These are phyloP conservation scores for Rhynchophorus ferrugineus DNA, from an alignment of 1,140 invertebrate genomes.

Conservation along the genomic window DNA sequence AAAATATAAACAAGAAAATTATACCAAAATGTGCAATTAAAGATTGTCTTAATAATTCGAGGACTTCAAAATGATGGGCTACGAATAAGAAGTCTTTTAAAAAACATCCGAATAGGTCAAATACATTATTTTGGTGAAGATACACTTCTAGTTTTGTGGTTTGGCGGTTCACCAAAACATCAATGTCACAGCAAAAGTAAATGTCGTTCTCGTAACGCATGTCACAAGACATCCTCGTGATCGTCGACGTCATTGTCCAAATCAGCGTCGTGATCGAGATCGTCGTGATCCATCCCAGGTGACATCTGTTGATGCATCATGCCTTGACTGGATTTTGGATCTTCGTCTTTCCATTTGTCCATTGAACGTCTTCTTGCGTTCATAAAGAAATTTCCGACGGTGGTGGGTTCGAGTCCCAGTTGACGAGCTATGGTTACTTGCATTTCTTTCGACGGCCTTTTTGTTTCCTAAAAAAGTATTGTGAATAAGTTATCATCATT, in stretches of 20 bases:
- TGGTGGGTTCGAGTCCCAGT: slow-evolving; percentile 94
- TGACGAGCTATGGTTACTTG: slow-evolving; percentile 98
- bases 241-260: slow-evolving; percentile 40
- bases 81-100: slow-evolving; percentile 5
- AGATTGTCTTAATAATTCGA: slow-evolving; percentile 20
- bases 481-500: neutral
- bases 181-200: slow-evolving; percentile 41
- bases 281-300: slow-evolving; percentile 43
- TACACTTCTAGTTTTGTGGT: slow-evolving; percentile 30
- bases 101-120: slow-evolving; percentile 24
- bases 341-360: slow-evolving; percentile 98
- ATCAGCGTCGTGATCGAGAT: slow-evolving; percentile 42
- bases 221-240: slow-evolving; percentile 47
- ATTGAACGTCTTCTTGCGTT: slow-evolving; percentile 90
- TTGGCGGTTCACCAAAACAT: slow-evolving; percentile 29
- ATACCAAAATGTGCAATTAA: slow-evolving; percentile 15
- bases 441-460: slow-evolving; percentile 99
- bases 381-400: slow-evolving; percentile 99
- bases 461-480: slow-evolving; percentile 86
- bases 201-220: slow-evolving; percentile 41
- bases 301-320: slow-evolving; percentile 40
- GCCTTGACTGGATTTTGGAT: slow-evolving; percentile 44
- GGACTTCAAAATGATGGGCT: slow-evolving; percentile 11
- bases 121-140: slow-evolving; percentile 31
- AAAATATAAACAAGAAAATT: no score